Conservation (phyloP, 1,140 invertebrate species). For the Drosophila virilis region DNA sequence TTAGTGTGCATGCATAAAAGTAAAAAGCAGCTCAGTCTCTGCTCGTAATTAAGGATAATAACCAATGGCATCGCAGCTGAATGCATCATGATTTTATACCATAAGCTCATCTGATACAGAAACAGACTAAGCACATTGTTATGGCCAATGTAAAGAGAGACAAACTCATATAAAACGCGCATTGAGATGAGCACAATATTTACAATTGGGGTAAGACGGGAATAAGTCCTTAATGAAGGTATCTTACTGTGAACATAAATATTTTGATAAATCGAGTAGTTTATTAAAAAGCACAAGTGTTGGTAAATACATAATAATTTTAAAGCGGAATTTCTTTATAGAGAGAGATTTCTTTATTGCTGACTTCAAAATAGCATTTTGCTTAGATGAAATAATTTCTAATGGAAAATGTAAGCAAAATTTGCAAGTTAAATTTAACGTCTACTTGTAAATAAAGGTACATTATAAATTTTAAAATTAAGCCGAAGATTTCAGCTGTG, state of each 20-base stretch:
- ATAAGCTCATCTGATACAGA: background rate
- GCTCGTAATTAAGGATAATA: conserved; percentile 31
- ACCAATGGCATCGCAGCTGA: conserved; percentile 1
- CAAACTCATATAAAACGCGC: background rate
- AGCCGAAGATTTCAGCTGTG: no score
- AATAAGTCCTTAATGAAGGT: background rate
- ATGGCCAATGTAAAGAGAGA: background rate
- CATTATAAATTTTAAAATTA: no score
- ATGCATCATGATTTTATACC: background rate
- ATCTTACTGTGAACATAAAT: background rate
- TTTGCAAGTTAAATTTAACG: no score
- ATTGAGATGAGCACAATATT: background rate
- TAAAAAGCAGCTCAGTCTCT: conserved; percentile 23
- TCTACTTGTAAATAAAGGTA: no score
- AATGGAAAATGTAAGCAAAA: no score
- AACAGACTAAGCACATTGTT: background rate
- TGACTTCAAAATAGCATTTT: no score
- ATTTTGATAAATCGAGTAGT: no score
- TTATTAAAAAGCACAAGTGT: no score
- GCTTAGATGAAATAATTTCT: no score
- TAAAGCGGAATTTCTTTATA: no score
- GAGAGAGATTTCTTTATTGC: no score
- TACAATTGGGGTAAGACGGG: background rate
- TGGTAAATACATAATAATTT: no score
- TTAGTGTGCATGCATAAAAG: background rate